Evolutionary conservation across 2,888 invertebrate species (phyloP), one percentile per base, ranked within the genome.

Genomic region (Girardia tigrina): DNA sequence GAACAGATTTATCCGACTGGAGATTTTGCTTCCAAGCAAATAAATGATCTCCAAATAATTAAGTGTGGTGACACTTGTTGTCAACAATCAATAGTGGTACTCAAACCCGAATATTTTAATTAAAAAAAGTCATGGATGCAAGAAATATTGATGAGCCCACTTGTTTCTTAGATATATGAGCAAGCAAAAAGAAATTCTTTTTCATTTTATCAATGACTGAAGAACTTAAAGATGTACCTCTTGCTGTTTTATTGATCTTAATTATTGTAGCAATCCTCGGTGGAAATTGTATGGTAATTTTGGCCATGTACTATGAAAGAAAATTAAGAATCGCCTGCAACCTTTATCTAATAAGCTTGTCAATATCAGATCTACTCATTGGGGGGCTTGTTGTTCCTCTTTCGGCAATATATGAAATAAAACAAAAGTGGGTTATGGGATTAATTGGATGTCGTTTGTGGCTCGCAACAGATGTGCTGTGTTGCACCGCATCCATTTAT

Each of bases 401-500:
- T 0, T 77, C 77, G 14, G 42, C 77, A 12, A 72, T 75, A 12
- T 77, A 77, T 29, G 77, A 77, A 28, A 75, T 77, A 28, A 71
- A 74, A 12, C 28, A 69, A 26, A 23, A 29, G 12, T 77, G 77
- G 77, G 27, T 77, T 29, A 73, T 77, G 14, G 77, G 77, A 12
- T 56, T 28, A 29, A 28, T 42, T 6, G 36, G 77, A 16, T 77
- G 77, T 56, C 26, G 74, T 14, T 29, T 77, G 23, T 77, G 77
- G 77, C 28, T 72, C 2, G 71, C 74, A 27, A 73, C 74, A n/a
- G 77, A 77, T 69, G 72, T 77, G 2, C 29, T 77, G 72, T 77
- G 77, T 69, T 77, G 77, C 29, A 77, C 77, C 12, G 77, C 77
- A n/a, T 77, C 76, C n/a, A 77, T 77, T 20, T 69, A 77, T 14